phyloP scores from a whole-genome alignment of 2,888 invertebrate species.

The Incurvaria masculella region DNA sequence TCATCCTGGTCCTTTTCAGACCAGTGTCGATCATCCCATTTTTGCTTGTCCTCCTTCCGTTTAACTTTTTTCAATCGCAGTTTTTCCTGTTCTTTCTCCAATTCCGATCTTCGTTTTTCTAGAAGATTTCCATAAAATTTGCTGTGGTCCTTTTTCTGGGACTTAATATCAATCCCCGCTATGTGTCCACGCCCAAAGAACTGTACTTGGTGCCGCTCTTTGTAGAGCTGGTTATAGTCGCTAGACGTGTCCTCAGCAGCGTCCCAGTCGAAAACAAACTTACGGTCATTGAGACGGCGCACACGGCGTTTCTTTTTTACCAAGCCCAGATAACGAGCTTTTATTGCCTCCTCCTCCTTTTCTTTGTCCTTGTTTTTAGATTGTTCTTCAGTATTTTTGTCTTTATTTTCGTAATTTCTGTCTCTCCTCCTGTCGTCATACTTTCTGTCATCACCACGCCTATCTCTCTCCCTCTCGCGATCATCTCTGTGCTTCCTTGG shows the following conservation, averaged over 20 bases:
- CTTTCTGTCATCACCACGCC: conserved; percentile 55
- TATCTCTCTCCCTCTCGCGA: conserved; percentile 66
- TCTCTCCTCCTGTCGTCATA: conserved; percentile 41
- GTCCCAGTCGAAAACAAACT: conserved; percentile 99
- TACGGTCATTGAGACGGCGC: conserved; percentile 92
- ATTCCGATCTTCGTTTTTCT: conserved; percentile 92
- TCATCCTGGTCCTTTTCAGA: conserved; percentile 89
- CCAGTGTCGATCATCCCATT: conserved; percentile 99
- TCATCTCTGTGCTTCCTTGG: conserved; percentile 37
- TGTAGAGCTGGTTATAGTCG: conserved; percentile 96
- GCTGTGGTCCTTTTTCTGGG: conserved; percentile 91
- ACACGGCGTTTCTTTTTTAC: conserved; percentile 91
- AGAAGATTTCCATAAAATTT: conserved; percentile 96
- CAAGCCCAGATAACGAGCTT: conserved; percentile 91
- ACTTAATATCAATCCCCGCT: conserved; percentile 97
- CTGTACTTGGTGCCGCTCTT: conserved; percentile 95
- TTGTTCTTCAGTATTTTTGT: conserved; percentile 50
- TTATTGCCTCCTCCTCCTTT: conserved; percentile 91
- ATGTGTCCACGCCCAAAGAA: conserved; percentile 98
- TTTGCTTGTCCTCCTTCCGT: conserved; percentile 95
- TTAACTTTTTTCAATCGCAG: conserved; percentile 88
- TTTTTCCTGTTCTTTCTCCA: conserved; percentile 96
- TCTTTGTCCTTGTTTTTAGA: conserved; percentile 77
- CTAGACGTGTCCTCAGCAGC: conserved; percentile 97
- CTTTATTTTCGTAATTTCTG: conserved; percentile 38